A percentile compares a stretch with the other conserved stretches of the same genome.
These are phyloP conservation scores for Kuschelorhynchus macadamiae DNA, from an alignment of 2,888 invertebrate genomes.

Conservation along the genomic window DNA sequence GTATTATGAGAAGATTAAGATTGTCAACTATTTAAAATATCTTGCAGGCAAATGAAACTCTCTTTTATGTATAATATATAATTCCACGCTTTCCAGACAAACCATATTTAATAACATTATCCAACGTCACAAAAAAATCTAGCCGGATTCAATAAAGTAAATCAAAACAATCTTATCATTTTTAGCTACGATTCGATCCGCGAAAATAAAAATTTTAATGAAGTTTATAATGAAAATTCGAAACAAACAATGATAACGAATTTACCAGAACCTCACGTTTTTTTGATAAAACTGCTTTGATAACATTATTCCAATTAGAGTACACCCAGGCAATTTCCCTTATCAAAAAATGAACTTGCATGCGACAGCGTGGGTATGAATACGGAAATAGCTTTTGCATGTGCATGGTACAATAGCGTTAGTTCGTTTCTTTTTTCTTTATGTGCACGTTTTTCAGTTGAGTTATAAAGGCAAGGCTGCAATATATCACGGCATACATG, in stretches of 20 bases:
- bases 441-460: too few relatives aligned
- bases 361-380: constrained; percentile 41
- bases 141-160: too few relatives aligned
- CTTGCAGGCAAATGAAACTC: too few relatives aligned
- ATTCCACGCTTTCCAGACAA: too few relatives aligned
- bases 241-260: constrained; percentile 34
- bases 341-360: constrained; percentile 38
- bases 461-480: too few relatives aligned
- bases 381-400: constrained; percentile 44
- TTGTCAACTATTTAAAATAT: too few relatives aligned
- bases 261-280: constrained; percentile 37
- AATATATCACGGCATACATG: too few relatives aligned
- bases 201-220: neutral
- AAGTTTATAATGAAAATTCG: neutral
- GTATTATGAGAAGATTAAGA: too few relatives aligned
- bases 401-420: constrained; percentile 37
- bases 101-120: too few relatives aligned
- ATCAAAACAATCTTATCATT: too few relatives aligned
- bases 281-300: constrained; percentile 38
- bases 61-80: too few relatives aligned
- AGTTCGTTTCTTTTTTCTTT: constrained; percentile 19
- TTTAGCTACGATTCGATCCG: neutral
- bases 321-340: constrained; percentile 37
- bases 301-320: constrained; percentile 44
- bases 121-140: too few relatives aligned